These are phyloP conservation scores for Malurus leucopterus DNA, from an alignment of 2,797 vertebrate genomes.

Conservation along the genomic window DNA sequence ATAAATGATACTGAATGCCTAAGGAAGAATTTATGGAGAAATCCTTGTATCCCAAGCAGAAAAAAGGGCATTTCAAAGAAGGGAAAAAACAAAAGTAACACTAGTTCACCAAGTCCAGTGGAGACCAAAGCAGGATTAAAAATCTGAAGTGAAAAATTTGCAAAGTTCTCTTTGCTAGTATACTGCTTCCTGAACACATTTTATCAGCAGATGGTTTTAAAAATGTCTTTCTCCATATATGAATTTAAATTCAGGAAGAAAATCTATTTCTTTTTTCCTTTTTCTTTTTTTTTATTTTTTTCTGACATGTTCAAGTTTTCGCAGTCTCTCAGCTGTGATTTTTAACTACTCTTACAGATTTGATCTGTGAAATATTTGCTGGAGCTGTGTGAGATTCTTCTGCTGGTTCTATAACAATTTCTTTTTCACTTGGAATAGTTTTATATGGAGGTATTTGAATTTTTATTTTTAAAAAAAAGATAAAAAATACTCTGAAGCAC, in stretches of 20 bases:
- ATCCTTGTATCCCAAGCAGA: background rate
- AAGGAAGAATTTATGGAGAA: background rate
- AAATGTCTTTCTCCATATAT: background rate
- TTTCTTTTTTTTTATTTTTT: background rate
- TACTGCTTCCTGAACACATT: conserved; percentile 21
- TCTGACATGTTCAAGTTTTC: background rate
- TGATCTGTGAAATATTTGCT: background rate
- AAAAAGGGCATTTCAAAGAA: background rate
- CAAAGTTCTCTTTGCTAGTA: background rate
- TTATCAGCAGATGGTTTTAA: conserved; percentile 45
- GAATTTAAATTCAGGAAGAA: conserved; percentile 25
- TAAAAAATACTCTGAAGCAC: background rate
- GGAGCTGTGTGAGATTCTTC: background rate
- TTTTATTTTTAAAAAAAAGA: background rate
- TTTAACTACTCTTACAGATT: background rate
- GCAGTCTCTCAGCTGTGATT: conserved; percentile 31
- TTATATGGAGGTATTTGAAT: background rate
- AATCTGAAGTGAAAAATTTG: background rate
- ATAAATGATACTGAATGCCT: background rate
- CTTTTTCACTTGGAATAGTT: background rate
- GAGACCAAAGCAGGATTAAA: background rate
- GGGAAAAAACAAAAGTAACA: background rate
- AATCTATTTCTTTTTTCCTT: background rate
- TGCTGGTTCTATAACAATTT: background rate
- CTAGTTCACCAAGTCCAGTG: background rate